Evolutionary conservation across 2,797 vertebrate species (phyloP).

Genomic region (Carduelis carduelis): DNA sequence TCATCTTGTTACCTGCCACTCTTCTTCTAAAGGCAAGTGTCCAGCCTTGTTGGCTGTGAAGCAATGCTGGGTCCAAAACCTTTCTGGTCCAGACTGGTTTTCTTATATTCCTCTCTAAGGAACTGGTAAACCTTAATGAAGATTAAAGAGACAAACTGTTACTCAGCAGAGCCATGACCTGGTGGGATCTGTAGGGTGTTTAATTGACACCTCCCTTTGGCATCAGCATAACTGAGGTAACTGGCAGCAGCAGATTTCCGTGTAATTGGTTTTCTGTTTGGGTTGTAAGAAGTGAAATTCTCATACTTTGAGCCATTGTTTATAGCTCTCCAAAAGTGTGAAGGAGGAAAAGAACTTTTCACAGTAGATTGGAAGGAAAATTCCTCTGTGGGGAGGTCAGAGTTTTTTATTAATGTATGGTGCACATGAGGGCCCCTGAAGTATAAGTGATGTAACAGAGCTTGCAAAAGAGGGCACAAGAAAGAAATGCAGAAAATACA

Average conservation of each 20-base stretch:
- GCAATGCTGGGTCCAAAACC: neutral
- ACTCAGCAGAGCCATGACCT: fast-evolving
- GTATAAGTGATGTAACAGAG: neutral
- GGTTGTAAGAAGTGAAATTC: neutral
- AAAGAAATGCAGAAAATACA: neutral
- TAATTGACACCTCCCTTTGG: neutral
- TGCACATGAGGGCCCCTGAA: neutral
- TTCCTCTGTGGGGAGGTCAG: neutral
- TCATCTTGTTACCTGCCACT: neutral
- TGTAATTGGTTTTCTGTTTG: neutral
- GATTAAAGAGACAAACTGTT: neutral
- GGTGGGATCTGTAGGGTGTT: neutral
- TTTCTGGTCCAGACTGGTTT: neutral
- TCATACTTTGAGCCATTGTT: neutral
- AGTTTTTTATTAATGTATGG: neutral
- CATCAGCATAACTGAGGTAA: neutral
- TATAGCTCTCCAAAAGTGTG: neutral
- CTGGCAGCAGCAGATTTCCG: neutral
- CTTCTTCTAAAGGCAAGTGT: neutral
- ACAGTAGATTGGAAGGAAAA: neutral
- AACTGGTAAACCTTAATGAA: neutral
- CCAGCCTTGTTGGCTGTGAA: neutral
- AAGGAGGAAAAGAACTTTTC: neutral
- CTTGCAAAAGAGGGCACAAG: neutral
- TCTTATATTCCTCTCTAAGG: neutral